Evolutionary conservation across 2,113 vertebrate genomes (phyloP).

Genomic region (Brachirus orientalis): DNA sequence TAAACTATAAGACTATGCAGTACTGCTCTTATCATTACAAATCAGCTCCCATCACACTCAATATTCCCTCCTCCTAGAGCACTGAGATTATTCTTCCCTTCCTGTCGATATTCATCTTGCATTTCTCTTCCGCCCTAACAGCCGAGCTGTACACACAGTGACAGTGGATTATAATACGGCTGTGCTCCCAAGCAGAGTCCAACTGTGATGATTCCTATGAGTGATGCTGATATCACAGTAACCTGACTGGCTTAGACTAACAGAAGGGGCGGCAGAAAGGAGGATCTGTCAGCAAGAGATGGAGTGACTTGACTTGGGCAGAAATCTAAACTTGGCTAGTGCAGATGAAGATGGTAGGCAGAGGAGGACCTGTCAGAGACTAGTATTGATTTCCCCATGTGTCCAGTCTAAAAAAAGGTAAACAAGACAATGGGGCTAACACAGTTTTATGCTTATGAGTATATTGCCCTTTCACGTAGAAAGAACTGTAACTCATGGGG

Average conservation of each 20-base stretch:
- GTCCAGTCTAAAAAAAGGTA: constrained; percentile 41
- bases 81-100: background rate
- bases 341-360: constrained; percentile 17
- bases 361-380: constrained; percentile 40
- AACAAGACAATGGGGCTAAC: constrained; percentile 30
- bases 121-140: constrained; percentile 25
- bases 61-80: background rate
- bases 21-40: background rate
- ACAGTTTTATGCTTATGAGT: background rate
- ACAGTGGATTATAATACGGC: constrained; percentile 25
- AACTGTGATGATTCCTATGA: constrained; percentile 18
- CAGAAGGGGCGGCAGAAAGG: constrained; percentile 4
- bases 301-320: constrained; percentile 27
- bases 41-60: background rate
- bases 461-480: constrained; percentile 26
- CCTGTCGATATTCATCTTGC: constrained; percentile 10
- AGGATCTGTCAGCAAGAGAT: constrained; percentile 33
- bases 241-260: constrained; percentile 24
- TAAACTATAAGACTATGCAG: background rate
- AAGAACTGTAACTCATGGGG: constrained; percentile 22
- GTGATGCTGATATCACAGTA: constrained; percentile 15
- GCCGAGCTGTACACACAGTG: constrained; percentile 27
- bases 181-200: constrained; percentile 27
- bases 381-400: constrained; percentile 49
- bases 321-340: constrained; percentile 34